phyloP scores from a whole-genome alignment of 2,888 invertebrate genomes.

The Drosophila ustulata region DNA sequence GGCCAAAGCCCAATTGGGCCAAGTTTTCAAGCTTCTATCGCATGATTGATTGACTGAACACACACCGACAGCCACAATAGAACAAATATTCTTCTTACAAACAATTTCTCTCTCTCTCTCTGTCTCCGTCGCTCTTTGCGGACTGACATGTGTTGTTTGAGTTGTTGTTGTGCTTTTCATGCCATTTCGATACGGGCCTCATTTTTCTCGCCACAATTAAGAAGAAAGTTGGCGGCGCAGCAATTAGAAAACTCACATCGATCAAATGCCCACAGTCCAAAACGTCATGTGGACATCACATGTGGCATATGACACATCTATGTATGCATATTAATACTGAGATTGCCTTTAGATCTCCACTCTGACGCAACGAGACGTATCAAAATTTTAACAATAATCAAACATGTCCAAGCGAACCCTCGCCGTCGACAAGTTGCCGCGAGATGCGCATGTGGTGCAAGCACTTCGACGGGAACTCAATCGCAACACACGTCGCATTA shows the following conservation, averaged over 20 bases:
- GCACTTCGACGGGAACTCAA: constrained; percentile 43
- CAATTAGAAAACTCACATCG: constrained; percentile 80
- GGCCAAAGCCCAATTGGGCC: constrained; percentile 64
- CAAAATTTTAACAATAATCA: constrained; percentile 30
- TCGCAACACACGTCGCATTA: constrained; percentile 50
- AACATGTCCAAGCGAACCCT: constrained; percentile 39
- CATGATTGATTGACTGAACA: constrained; percentile 65
- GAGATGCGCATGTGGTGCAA: constrained; percentile 31
- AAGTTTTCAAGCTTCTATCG: constrained; percentile 59
- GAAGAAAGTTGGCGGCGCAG: constrained; percentile 74
- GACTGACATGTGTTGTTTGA: constrained; percentile 37
- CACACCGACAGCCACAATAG: constrained; percentile 22
- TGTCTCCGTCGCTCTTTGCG: not conserved
- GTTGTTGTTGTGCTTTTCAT: constrained; percentile 69
- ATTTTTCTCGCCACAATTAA: constrained; percentile 80
- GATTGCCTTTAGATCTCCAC: constrained; percentile 6
- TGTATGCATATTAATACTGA: constrained; percentile 2
- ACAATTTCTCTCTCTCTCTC: constrained; percentile 63
- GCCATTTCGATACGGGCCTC: constrained; percentile 81
- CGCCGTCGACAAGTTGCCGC: constrained; percentile 20
- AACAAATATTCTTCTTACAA: constrained; percentile 50
- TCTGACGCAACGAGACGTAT: not conserved
- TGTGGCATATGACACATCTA: not conserved
- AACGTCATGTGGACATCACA: constrained; percentile 38
- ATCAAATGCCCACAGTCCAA: constrained; percentile 60